A percentile compares a stretch with the other conserved stretches of the same genome.
phyloP scores from a whole-genome alignment of 2,113 vertebrate species.

The Brachyistius frenatus region DNA sequence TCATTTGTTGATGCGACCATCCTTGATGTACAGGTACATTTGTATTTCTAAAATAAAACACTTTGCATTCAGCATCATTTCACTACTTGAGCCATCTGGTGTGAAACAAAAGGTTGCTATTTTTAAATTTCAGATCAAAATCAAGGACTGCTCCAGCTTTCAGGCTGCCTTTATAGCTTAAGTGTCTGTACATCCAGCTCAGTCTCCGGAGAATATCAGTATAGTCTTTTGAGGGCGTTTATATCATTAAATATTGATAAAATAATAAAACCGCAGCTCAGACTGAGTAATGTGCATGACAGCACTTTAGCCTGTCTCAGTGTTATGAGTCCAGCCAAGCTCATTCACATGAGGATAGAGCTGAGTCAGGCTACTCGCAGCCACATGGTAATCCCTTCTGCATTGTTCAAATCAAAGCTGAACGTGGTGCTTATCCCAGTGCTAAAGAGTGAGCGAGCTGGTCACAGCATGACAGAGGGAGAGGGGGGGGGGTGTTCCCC shows the following conservation, averaged over 20 bases:
- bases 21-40: neutral
- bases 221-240: conserved; percentile 56
- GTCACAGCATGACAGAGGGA: conserved; percentile 4
- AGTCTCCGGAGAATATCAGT: conserved; percentile 42
- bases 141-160: conserved; percentile 10
- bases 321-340: conserved; percentile 29
- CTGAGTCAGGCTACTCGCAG: conserved; percentile 63
- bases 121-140: conserved; percentile 15
- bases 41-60: neutral
- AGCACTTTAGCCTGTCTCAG: conserved; percentile 44
- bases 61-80: neutral
- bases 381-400: conserved; percentile 38
- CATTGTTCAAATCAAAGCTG: conserved; percentile 42
- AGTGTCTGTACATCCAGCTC: conserved; percentile 33
- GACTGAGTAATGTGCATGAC: conserved; percentile 40
- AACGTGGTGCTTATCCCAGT: conserved; percentile 17
- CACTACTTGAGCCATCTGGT: neutral
- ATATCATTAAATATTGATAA: conserved; percentile 69
- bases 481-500: neutral
- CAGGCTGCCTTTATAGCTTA: conserved; percentile 22
- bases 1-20: neutral
- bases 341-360: conserved; percentile 39
- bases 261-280: conserved; percentile 54
- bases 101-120: neutral
- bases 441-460: conserved; percentile 11